These are phyloP conservation scores for Vanacampus margaritifer DNA, from an alignment of 2,113 vertebrate species.

Conservation along the genomic window DNA sequence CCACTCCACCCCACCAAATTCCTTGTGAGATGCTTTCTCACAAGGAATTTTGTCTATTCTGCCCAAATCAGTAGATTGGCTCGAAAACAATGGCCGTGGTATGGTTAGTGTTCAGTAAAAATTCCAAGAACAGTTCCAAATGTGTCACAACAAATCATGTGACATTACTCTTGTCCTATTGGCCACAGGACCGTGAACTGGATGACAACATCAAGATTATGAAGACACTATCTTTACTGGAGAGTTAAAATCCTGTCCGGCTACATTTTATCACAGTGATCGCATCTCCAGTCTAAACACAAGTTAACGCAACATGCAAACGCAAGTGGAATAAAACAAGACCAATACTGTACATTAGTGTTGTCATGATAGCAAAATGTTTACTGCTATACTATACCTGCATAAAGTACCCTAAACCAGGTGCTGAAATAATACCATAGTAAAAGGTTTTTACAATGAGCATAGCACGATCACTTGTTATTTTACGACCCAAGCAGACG, in stretches of 20 bases:
- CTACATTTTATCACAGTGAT: not conserved
- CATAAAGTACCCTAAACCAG: too few relatives aligned
- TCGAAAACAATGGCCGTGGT: not conserved
- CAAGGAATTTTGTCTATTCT: not conserved
- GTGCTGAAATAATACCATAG: too few relatives aligned
- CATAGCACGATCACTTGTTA: too few relatives aligned
- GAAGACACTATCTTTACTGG: not conserved
- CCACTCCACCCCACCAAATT: too few relatives aligned
- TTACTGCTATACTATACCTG: too few relatives aligned
- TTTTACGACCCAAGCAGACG: too few relatives aligned
- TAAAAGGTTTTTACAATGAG: too few relatives aligned
- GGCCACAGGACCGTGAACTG: not conserved
- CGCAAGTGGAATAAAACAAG: not conserved
- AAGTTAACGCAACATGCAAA: constrained; percentile 3
- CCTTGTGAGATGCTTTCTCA: not conserved
- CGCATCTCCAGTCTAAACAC: too few relatives aligned
- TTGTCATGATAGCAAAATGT: too few relatives aligned
- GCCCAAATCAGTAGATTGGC: not conserved
- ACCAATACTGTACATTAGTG: too few relatives aligned
- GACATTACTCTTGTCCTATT: not conserved
- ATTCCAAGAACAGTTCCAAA: not conserved
- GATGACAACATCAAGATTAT: not conserved
- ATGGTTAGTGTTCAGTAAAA: not conserved
- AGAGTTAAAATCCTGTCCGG: not conserved
- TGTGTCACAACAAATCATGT: not conserved